phyloP scores from a whole-genome alignment of 2,888 invertebrate genomes.

The Lasioglossum marginatum region DNA sequence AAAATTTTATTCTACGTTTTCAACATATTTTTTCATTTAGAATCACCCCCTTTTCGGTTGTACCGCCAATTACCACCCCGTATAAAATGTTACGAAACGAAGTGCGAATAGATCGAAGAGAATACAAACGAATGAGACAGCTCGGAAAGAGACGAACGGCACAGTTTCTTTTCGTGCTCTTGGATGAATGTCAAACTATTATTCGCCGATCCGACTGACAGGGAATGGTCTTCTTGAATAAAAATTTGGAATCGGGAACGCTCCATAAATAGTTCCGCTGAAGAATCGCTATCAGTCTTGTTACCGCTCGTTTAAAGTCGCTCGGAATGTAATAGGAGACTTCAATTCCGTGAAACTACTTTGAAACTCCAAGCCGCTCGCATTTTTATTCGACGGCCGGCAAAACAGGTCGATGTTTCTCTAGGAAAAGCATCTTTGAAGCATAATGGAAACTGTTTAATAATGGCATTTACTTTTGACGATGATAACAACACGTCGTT shows the following conservation, averaged over 20 bases:
- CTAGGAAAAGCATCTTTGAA: constrained; percentile 8
- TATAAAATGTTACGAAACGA: not conserved
- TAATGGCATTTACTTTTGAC: constrained; percentile 28
- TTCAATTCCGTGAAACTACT: constrained; percentile 55
- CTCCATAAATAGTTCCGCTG: constrained; percentile 38
- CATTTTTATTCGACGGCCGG: constrained; percentile 44
- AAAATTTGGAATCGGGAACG: constrained; percentile 28
- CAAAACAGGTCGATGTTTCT: constrained; percentile 36
- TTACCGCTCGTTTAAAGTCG: constrained; percentile 59
- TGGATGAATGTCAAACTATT: constrained; percentile 8
- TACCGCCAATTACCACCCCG: not conserved
- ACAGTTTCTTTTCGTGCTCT: not conserved
- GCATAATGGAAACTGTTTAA: constrained; percentile 41
- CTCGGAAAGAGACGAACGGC: not conserved
- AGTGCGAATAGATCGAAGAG: not conserved
- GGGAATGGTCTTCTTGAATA: not conserved
- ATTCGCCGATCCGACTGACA: not conserved
- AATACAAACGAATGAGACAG: not conserved
- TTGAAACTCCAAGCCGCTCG: constrained; percentile 42
- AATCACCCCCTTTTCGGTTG: not conserved
- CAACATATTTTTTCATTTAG: not conserved
- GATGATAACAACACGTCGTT: constrained; percentile 32
- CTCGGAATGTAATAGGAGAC: constrained; percentile 44
- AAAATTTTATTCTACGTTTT: not conserved
- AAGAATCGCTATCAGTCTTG: constrained; percentile 49